Conservation (phyloP, 2,113 vertebrate species). For the Boulengeromyrus knoepffleri region DNA sequence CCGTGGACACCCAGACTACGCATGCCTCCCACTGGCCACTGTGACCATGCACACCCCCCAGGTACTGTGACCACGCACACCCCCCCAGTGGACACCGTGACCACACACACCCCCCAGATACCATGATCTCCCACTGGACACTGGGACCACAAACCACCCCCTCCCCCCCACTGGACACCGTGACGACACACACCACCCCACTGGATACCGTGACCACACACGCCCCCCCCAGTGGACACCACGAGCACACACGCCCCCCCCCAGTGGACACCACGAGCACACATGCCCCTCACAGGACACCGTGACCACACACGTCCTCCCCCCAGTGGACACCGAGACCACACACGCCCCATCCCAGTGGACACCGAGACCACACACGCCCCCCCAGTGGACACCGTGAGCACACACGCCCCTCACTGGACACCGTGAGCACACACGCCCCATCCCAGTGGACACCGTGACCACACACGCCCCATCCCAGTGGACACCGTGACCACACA, state of each 20-base stretch:
- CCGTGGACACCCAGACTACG: background rate
- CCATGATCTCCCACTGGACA: background rate
- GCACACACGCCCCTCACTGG: no score
- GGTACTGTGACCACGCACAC: background rate
- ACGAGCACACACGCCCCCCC: background rate
- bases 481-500: no score
- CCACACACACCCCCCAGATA: background rate
- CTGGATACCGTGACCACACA: background rate
- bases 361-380: background rate
- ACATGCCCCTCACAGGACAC: background rate
- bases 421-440: background rate
- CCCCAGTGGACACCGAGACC: background rate
- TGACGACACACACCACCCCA: background rate
- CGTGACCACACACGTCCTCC: background rate
- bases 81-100: background rate
- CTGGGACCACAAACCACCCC: background rate
- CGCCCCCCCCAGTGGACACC: background rate
- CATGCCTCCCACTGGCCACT: background rate
- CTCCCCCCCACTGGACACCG: background rate
- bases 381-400: background rate
- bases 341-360: background rate
- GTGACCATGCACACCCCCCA: background rate
- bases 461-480: background rate
- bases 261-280: background rate
- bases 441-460: background rate